Base-by-base conservation (phyloP, 2,113 vertebrate genomes). In the Eolophus roseicapilla region DNA sequence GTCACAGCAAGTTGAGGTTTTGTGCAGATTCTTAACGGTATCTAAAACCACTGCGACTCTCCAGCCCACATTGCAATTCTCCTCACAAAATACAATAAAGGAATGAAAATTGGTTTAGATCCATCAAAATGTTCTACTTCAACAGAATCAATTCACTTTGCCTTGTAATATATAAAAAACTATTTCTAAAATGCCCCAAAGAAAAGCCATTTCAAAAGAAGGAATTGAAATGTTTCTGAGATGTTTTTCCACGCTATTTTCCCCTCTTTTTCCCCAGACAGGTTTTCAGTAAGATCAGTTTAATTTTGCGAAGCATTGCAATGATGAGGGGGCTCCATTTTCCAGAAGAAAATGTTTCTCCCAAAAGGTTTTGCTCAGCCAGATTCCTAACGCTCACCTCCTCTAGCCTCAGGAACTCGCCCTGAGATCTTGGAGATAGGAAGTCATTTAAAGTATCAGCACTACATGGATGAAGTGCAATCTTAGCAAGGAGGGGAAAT, bases 21-120 rank as follows among this genome's bases (percentile, higher is more conserved):
- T 82, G 73, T 82, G 69, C 70, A 85, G 47, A 69, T 80, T 73
- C 63, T 76, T 73, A 73, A 46, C 31, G 69, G 47, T 69, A 69
- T 69, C 81, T 73, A 71, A 87, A 76, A n/a, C 6, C 37, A 46
- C 17, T 57, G 44, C 27, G 87, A 24, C 35, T 88, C 84, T 95
- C 53, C 47, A 92, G 55, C 71, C 16, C 57, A 91, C 35, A 87
- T 3, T 85, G 93, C 57, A 80, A 84, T 95, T 92, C 43, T 93
- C 69, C 39, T 79, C 75, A 73, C 55, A 88, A 81, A 90, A 88
- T 43, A 35, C 67, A 92, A 93, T 90, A 86, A 92, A 88, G 21
- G 46, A 94, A 88, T 55, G 47, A 96, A 95, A 94, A 93, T 84
- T 88, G 81, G 23, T 96, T 93, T 79, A 94, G 57, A 93, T 86